A percentile compares a stretch with the other conserved stretches of the same genome.
phyloP scores from a whole-genome alignment of 2,113 vertebrate genomes.

The Cyprinus carpio region DNA sequence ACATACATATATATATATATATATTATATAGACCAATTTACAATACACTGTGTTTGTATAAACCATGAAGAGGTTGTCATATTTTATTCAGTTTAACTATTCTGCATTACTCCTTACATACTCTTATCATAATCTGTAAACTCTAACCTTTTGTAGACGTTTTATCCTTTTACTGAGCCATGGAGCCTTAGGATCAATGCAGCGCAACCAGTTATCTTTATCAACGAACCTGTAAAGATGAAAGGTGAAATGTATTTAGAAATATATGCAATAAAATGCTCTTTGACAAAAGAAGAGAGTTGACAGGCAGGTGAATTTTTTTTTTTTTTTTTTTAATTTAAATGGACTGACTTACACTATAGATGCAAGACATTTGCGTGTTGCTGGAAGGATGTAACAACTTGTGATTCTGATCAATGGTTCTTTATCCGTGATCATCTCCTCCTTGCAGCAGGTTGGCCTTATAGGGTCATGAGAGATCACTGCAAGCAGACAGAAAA shows the following conservation, averaged over 20 bases:
- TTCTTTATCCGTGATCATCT: fast-evolving
- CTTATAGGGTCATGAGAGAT: not conserved
- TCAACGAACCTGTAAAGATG: not conserved
- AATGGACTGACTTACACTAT: conserved; percentile 44
- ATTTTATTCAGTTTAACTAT: not conserved
- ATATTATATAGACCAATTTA: not conserved
- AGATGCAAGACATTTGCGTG: not conserved
- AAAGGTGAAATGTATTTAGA: not conserved
- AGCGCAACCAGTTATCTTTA: fast-evolving
- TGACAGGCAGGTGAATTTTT: not conserved
- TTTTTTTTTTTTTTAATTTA: too few relatives aligned
- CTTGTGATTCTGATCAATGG: fast-evolving
- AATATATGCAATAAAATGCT: not conserved
- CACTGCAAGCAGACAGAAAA: conserved; percentile 24
- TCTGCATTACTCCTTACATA: too few relatives aligned
- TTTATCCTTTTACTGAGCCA: not conserved
- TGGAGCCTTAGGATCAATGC: not conserved
- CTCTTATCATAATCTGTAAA: not conserved
- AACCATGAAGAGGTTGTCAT: not conserved
- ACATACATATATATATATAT: too few relatives aligned
- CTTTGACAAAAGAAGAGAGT: not conserved
- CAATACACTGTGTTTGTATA: not conserved
- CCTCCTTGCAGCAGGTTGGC: conserved; percentile 7
- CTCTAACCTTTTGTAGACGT: not conserved
- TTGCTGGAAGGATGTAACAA: not conserved